Base-by-base conservation (phyloP, 2,888 invertebrate genomes). In the Ormyrus rosae region DNA sequence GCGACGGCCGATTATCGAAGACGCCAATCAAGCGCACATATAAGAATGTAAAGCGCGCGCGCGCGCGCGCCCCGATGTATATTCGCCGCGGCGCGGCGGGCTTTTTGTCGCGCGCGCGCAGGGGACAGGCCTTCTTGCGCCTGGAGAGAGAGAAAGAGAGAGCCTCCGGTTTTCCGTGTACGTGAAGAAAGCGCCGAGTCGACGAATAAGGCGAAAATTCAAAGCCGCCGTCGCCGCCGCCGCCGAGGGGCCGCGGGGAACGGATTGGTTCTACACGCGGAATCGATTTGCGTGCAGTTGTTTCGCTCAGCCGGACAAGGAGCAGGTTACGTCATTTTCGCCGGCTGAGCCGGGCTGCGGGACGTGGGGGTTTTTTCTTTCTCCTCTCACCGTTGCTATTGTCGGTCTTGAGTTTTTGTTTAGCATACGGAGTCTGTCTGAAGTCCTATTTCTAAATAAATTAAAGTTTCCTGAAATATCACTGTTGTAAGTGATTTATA, bases 1-100 rank as follows among this genome's bases (percentile, higher is more conserved):
- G 55, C 51, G 67, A 78, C 81, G 67, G 72, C 53, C 74, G 81
- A 78, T 81, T 81, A 83, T 82, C 80, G 72, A 61, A 77, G 78
- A 78, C 74, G 77, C 78, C 81, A 80, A 81, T 83, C 83, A 64
- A 75, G 63, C 46, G 55, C 34, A 65, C 67, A 75, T 58, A 50
- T 50, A 56, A 13, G 48, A 45, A 68, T 74, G 45, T 60, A 73
- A 73, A 65, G 67, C 64, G 60, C 63, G 19, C 51, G 64, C 4
- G 64, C 53, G n/a, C n/a, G n/a, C n/a, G n/a, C n/a, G 69, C 13
- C 34, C 34, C 34, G 34, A 34, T 34, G 34, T 34, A 34, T 34
- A 34, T 34, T 34, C 34, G 34, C 34, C 34, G 34, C 34, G 34
- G 34, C 34, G 34, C 34, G 34, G 34, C 34, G 34, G 34, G 34